Evolutionary conservation across 2,888 invertebrate species (phyloP), one percentile per base, ranked within the genome.

Genomic region (Ferdinandea cuprea): DNA sequence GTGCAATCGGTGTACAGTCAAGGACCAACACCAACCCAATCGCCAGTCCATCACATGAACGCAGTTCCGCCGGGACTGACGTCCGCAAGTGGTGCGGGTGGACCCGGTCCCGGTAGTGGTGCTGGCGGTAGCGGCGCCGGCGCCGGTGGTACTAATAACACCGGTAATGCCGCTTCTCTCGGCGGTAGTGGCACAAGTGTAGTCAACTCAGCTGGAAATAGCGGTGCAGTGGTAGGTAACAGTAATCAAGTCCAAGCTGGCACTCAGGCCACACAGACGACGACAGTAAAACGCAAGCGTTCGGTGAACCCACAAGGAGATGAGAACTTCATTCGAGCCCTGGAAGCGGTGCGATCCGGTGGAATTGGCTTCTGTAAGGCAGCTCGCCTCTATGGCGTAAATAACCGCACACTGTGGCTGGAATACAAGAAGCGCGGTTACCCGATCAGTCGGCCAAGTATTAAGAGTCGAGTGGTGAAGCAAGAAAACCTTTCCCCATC

Each of bases 361-460:
- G 95, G 96, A 40, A 95, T 96, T 86, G 96, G 96, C 1, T 96
- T 96, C 90, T 96, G 96, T 90, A 96, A 96, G 88, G 96, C 96
- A 7, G 96, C 96, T 0, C 92, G 95, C 61, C 93, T 96, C 91
- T 96, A 95, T 89, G 96, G 96, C 30, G 96, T 96, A 13, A 96
- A 96, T 90, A 96, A 96, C 91, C 92, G 96, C 71, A 96, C 96
- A 0, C 91, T 96, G 2, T 96, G 96, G 96, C 91, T 96, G 40
- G 96, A 96, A 88, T 96, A 96, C 89, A 96, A 95, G 88, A 96
- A 95, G 89, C 94, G 95, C 48, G 96, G 96, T 0, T 96, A 96
- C 89, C 96, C 96, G 0, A 95, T 95, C 87, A 95, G 94, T 88
- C 92, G 96, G 86, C 94, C 95, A 11, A 95, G 95, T 88, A 94